A percentile compares a stretch with the other conserved stretches of the same genome.
These are phyloP conservation scores for Hippocampus barbouri DNA, from an alignment of 2,113 vertebrate species.

Conservation along the genomic window DNA sequence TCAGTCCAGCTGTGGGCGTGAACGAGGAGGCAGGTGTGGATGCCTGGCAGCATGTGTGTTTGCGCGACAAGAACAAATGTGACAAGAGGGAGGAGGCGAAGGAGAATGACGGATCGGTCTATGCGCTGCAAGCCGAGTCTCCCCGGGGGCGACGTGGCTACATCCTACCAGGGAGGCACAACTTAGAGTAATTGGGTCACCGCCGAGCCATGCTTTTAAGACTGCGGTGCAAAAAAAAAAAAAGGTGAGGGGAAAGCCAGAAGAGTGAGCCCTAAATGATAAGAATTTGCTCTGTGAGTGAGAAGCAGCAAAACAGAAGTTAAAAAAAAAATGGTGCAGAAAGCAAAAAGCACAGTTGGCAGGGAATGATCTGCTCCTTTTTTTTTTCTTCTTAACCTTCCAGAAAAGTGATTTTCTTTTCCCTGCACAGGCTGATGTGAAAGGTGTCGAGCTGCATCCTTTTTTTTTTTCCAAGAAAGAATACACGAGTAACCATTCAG, in stretches of 20 bases:
- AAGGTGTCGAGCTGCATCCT: not conserved
- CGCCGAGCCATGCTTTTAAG: constrained; percentile 47
- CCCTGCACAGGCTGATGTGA: not conserved
- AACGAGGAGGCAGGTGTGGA: constrained; percentile 11
- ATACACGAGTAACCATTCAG: constrained; percentile 2
- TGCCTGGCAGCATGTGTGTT: constrained; percentile 11
- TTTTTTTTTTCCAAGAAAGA: not conserved
- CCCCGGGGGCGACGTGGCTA: constrained; percentile 49
- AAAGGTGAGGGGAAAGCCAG: constrained; percentile 35
- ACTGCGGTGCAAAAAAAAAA: constrained; percentile 14
- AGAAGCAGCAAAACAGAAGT: constrained; percentile 23
- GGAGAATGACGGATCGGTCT: constrained; percentile 60
- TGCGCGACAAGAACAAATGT: constrained; percentile 42
- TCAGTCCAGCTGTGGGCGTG: constrained; percentile 23
- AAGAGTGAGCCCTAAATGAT: constrained; percentile 45
- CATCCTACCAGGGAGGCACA: constrained; percentile 56
- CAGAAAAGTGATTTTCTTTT: constrained; percentile 25
- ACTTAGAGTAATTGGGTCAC: constrained; percentile 72
- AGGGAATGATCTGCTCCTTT: constrained; percentile 30
- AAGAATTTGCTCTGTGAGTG: constrained; percentile 32
- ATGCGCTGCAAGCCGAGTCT: constrained; percentile 49
- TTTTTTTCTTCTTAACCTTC: constrained; percentile 19
- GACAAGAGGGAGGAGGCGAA: constrained; percentile 42
- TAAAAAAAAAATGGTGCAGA: constrained; percentile 1
- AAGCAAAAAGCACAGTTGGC: constrained; percentile 19